Percentiles rank a stretch among this genome's conserved stretches.
Evolutionary conservation across 1,140 invertebrate species (phyloP).

Genomic region (Caerostris extrusa): DNA sequence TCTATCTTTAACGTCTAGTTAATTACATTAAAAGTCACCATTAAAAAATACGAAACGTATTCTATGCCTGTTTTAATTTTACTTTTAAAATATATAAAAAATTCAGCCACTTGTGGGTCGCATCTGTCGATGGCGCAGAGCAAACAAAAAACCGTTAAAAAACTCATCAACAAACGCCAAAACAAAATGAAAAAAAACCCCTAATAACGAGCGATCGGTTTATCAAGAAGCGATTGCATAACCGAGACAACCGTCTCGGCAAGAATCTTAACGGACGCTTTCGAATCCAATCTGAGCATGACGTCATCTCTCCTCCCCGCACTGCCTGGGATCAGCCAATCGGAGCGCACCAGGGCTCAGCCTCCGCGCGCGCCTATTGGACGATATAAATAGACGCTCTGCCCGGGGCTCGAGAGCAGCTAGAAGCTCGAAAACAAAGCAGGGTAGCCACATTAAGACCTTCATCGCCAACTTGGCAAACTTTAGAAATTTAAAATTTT

Average conservation of each 20-base stretch:
- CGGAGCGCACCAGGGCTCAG: background rate
- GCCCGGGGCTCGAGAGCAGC: constrained; percentile 40
- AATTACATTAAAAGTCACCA: no score
- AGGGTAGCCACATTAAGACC: background rate
- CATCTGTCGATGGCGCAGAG: background rate
- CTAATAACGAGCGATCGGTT: background rate
- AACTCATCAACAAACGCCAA: constrained; percentile 28
- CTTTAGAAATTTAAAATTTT: background rate
- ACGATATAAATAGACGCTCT: constrained; percentile 71
- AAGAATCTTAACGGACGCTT: constrained; percentile 53
- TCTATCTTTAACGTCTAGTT: no score
- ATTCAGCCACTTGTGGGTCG: no score
- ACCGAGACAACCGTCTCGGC: background rate
- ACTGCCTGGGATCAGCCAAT: constrained; percentile 65
- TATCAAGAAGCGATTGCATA: constrained; percentile 26
- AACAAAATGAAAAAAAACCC: background rate
- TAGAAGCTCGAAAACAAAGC: background rate
- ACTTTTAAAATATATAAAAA: no score
- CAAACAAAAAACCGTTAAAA: constrained; percentile 45
- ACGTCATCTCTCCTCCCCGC: constrained; percentile 66
- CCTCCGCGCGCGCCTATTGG: constrained; percentile 23
- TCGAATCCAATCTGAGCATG: constrained; percentile 52
- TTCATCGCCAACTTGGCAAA: constrained; percentile 35
- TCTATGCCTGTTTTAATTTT: no score
- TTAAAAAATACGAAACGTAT: no score